Evolutionary conservation across 2,113 vertebrate species (phyloP).

Genomic region (Setophaga coronata): DNA sequence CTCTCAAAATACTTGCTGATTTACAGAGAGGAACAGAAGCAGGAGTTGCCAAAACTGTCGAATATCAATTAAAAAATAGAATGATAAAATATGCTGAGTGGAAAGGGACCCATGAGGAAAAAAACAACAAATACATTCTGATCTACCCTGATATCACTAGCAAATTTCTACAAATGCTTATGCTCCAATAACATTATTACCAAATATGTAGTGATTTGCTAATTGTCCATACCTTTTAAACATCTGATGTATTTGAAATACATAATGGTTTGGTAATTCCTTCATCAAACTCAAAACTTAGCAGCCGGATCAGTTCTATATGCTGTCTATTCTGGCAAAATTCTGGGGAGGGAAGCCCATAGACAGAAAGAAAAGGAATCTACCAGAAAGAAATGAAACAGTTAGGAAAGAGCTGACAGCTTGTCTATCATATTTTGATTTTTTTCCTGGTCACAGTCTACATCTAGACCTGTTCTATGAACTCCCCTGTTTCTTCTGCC

Average conservation of each 20-base stretch:
- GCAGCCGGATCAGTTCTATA: not conserved
- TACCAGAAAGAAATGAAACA: not conserved
- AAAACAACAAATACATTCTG: not conserved
- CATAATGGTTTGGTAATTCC: not conserved
- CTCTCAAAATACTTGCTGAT: slow-evolving; percentile 10
- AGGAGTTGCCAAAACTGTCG: not conserved
- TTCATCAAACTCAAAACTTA: not conserved
- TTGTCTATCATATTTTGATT: slow-evolving; percentile 26
- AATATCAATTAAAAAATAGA: not conserved
- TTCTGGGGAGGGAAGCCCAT: not conserved
- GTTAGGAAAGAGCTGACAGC: not conserved
- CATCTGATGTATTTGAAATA: not conserved
- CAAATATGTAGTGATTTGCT: not conserved
- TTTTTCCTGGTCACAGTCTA: slow-evolving; percentile 7
- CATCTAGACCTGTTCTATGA: slow-evolving; percentile 23
- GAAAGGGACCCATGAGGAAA: not conserved
- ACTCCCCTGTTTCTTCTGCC: slow-evolving; percentile 49
- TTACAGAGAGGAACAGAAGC: not conserved
- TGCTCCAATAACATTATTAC: not conserved
- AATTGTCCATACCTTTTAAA: not conserved
- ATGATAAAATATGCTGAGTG: not conserved
- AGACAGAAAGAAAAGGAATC: not conserved
- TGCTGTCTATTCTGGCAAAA: not conserved
- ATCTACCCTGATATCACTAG: not conserved
- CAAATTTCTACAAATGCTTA: not conserved